Percentiles rank a stretch among this genome's conserved stretches.
phyloP scores from a whole-genome alignment of 2,113 vertebrate species.

The Pygoscelis adeliae region DNA sequence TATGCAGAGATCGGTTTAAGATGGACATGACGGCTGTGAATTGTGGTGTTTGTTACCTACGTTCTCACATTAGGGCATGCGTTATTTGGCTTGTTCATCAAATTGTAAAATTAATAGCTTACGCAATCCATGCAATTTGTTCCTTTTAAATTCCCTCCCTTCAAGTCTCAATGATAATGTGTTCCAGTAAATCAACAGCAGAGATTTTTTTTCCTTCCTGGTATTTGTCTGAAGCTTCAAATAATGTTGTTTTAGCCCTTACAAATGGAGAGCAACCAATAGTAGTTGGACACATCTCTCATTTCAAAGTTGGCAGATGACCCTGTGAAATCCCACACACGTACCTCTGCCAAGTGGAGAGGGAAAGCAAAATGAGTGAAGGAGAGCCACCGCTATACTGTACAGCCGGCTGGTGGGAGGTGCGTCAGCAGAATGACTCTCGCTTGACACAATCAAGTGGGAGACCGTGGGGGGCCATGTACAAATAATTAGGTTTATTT shows the following conservation, averaged over 20 bases:
- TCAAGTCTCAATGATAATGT: not conserved
- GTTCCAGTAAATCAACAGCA: conserved; percentile 56
- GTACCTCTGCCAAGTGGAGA: not conserved
- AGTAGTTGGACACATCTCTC: not conserved
- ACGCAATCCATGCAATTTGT: conserved; percentile 12
- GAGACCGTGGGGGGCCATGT: not conserved
- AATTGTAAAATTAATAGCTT: conserved; percentile 21
- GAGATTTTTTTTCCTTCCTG: conserved; percentile 30
- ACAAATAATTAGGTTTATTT: not conserved
- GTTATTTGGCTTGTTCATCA: not conserved
- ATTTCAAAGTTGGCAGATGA: conserved; percentile 27
- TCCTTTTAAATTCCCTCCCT: conserved; percentile 30
- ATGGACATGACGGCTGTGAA: not conserved
- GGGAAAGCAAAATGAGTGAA: not conserved
- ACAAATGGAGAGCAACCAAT: not conserved
- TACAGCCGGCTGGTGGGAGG: not conserved
- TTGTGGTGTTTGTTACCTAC: not conserved
- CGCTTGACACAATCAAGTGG: not conserved
- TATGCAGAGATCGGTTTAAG: not conserved
- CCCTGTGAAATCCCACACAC: conserved; percentile 19
- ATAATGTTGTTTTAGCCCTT: conserved; percentile 48
- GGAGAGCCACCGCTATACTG: not conserved
- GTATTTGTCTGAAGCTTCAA: conserved; percentile 45
- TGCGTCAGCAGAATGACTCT: conserved; percentile 32
- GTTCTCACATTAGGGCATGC: not conserved